These are phyloP conservation scores for Stenichneumon culpator DNA, from an alignment of 2,888 invertebrate species.

Conservation along the genomic window DNA sequence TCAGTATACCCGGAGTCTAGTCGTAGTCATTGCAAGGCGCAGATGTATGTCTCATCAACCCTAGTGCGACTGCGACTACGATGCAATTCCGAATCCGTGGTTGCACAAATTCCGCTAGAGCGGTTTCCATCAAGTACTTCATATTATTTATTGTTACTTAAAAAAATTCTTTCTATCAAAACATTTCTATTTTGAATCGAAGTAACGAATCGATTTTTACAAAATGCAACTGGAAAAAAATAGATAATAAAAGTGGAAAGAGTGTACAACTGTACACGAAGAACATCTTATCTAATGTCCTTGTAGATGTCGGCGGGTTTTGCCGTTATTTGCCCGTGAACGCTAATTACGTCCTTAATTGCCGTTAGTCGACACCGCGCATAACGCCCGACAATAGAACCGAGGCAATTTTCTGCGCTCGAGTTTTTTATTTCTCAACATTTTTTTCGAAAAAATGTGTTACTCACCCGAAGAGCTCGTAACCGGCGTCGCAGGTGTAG, in stretches of 20 bases:
- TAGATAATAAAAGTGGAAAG: background rate
- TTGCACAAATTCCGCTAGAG: too few species aligned
- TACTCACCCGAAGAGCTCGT: constrained; percentile 92
- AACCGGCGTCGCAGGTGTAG: constrained; percentile 95
- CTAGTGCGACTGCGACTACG: too few species aligned
- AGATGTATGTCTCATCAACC: too few species aligned
- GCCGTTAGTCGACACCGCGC: constrained; percentile 38
- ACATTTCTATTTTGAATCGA: background rate
- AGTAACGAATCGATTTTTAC: background rate
- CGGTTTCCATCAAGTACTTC: background rate
- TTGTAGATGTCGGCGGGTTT: constrained; percentile 25
- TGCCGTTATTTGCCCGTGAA: constrained; percentile 66
- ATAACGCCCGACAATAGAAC: constrained; percentile 1
- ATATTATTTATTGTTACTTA: background rate
- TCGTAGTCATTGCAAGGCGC: too few species aligned
- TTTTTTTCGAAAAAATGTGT: background rate
- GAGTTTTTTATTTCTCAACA: constrained; percentile 18
- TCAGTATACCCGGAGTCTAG: too few species aligned
- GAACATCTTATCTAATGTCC: constrained; percentile 39
- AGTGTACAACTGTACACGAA: background rate
- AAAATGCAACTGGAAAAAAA: background rate
- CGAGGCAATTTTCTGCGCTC: constrained; percentile 2
- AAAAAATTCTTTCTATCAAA: background rate
- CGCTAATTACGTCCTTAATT: constrained; percentile 70
- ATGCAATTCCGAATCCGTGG: too few species aligned